Percentiles rank a stretch among this genome's conserved stretches.
Evolutionary conservation across 2,113 vertebrate genomes (phyloP).

Genomic region (Carassius auratus): DNA sequence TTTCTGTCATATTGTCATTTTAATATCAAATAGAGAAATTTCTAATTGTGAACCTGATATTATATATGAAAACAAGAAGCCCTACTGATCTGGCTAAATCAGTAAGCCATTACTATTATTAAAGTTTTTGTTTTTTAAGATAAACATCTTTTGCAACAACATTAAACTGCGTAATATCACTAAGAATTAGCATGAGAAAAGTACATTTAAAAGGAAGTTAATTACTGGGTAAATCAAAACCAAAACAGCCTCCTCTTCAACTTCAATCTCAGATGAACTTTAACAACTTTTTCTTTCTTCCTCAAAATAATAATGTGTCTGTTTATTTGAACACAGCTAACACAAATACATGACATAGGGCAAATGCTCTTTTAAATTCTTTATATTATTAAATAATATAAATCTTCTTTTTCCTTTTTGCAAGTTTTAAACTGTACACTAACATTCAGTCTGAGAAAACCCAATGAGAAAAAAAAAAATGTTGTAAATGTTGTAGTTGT

Average conservation of each 20-base stretch:
- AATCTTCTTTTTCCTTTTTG: not conserved
- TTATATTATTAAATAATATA: not conserved
- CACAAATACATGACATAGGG: not conserved
- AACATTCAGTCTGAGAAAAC: not conserved
- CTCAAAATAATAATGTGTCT: not conserved
- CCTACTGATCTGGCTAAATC: not conserved
- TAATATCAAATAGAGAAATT: too few relatives aligned
- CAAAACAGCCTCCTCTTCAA: not conserved
- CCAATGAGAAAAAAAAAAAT: not conserved
- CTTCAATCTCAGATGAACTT: not conserved
- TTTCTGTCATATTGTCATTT: too few relatives aligned
- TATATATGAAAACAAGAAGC: not conserved
- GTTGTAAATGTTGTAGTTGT: not conserved
- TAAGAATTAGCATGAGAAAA: not conserved
- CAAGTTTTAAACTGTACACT: not conserved
- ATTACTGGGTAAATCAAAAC: not conserved
- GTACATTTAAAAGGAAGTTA: not conserved
- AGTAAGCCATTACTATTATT: too few relatives aligned
- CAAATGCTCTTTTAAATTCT: not conserved
- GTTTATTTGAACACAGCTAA: not conserved
- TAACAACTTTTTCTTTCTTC: not conserved
- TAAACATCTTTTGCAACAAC: not conserved
- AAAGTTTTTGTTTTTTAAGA: not conserved
- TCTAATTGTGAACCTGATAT: not conserved
- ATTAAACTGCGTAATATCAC: not conserved